Evolutionary conservation across 1,140 invertebrate genomes (phyloP).

Genomic region (Dryas iulia): DNA sequence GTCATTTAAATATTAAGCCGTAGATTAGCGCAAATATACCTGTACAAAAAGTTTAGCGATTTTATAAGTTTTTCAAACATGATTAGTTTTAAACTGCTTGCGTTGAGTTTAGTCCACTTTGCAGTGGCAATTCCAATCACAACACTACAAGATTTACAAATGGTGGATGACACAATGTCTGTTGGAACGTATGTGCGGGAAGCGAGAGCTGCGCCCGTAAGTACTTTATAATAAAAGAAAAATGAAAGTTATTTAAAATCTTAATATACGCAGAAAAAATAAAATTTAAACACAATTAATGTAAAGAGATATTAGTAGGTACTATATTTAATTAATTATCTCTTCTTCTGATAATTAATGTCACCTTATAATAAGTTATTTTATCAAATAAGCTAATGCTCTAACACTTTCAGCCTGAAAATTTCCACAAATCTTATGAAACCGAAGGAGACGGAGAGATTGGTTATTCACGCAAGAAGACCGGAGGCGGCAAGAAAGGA

Average conservation of each 20-base stretch:
- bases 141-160: constrained; percentile 55
- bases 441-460: constrained; percentile 83
- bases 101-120: constrained; percentile 44
- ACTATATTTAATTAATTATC: not conserved
- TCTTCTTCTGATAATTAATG: constrained; percentile 8
- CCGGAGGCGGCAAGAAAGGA: constrained; percentile 84
- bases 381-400: not conserved
- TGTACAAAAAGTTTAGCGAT: not conserved
- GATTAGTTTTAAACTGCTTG: constrained; percentile 34
- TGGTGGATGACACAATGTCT: constrained; percentile 65
- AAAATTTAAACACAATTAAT: too few relatives aligned
- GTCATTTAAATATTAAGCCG: not conserved
- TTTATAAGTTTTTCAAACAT: constrained; percentile 6
- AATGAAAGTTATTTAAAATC: too few relatives aligned
- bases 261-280: too few relatives aligned
- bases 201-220: constrained; percentile 72
- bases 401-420: constrained; percentile 47
- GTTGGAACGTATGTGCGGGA: constrained; percentile 71
- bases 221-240: constrained; percentile 11
- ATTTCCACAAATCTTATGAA: constrained; percentile 69
- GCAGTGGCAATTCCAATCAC: constrained; percentile 34
- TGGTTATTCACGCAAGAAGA: constrained; percentile 83
- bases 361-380: not conserved
- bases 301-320: not conserved
- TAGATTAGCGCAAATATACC: not conserved